Evolutionary conservation across 2,113 vertebrate species (phyloP).

Genomic region (Phylloscopus whistleri): DNA sequence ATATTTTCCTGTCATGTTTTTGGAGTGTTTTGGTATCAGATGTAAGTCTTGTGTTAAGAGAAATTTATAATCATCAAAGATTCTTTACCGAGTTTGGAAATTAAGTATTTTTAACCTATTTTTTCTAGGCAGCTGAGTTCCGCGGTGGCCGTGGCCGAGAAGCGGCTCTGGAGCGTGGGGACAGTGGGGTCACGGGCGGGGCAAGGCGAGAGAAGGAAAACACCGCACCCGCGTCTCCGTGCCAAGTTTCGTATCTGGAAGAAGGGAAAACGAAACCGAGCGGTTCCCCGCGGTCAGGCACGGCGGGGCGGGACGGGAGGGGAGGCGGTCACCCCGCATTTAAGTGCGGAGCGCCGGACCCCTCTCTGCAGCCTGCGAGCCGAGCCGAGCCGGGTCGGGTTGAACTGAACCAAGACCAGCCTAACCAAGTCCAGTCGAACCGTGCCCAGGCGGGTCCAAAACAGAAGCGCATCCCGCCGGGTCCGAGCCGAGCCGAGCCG

Average conservation of each 20-base stretch:
- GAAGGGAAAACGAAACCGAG: conserved; percentile 42
- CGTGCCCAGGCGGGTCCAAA: neutral
- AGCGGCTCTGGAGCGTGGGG: neutral
- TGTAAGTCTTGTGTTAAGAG: neutral
- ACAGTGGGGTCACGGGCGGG: neutral
- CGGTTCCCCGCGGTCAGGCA: neutral
- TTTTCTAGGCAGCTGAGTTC: neutral
- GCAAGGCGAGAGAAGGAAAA: neutral
- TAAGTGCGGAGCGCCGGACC: neutral
- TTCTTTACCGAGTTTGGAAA: neutral
- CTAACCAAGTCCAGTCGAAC: neutral
- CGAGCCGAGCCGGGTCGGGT: neutral
- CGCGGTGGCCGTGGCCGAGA: accelerated
- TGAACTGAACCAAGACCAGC: too few species aligned
- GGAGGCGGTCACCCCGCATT: neutral
- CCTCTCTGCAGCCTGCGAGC: neutral
- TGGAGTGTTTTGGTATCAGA: neutral
- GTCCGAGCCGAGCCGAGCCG: neutral
- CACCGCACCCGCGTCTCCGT: accelerated
- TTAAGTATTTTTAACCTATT: neutral
- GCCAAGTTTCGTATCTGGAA: neutral
- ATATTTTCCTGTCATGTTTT: neutral
- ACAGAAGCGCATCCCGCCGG: neutral
- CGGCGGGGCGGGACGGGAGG: neutral
- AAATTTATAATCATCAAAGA: neutral